Conservation (phyloP, 2,113 vertebrate species). For the Periophthalmus modestus region DNA sequence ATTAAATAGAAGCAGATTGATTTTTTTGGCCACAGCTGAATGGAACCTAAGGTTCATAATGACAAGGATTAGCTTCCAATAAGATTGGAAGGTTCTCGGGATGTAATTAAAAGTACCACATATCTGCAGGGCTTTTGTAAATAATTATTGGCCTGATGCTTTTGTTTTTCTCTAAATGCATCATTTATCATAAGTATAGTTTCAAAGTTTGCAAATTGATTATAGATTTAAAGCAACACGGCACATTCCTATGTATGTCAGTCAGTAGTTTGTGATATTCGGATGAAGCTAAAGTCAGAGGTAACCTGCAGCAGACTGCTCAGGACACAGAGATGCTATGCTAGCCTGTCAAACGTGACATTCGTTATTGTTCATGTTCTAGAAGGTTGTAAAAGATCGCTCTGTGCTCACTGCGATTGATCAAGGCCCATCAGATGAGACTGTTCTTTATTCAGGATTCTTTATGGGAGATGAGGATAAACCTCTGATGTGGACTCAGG, state of each 20-base stretch:
- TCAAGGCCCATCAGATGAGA: neutral
- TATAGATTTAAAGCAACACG: too few relatives aligned
- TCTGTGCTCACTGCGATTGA: neutral
- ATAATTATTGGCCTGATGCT: neutral
- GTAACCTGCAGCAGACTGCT: too few relatives aligned
- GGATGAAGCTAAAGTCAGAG: too few relatives aligned
- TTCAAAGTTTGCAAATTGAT: neutral
- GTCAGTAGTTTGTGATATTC: too few relatives aligned
- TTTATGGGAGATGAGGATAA: neutral
- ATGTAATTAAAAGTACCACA: constrained; percentile 45
- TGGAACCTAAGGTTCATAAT: constrained; percentile 52
- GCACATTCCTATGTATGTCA: too few relatives aligned
- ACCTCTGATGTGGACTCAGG: neutral
- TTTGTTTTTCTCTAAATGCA: constrained; percentile 12
- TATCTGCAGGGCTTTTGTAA: constrained; percentile 13
- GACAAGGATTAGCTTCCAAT: constrained; percentile 39
- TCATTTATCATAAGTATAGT: neutral
- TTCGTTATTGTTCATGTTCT: neutral
- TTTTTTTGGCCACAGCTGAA: constrained; percentile 61
- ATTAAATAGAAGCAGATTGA: constrained; percentile 76
- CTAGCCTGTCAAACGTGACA: neutral
- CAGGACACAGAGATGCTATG: neutral
- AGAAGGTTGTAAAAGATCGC: neutral
- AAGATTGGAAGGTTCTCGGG: constrained; percentile 52
- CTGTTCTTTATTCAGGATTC: neutral